Conservation (phyloP, 2,113 vertebrate genomes). For the Peromyscus leucopus region DNA sequence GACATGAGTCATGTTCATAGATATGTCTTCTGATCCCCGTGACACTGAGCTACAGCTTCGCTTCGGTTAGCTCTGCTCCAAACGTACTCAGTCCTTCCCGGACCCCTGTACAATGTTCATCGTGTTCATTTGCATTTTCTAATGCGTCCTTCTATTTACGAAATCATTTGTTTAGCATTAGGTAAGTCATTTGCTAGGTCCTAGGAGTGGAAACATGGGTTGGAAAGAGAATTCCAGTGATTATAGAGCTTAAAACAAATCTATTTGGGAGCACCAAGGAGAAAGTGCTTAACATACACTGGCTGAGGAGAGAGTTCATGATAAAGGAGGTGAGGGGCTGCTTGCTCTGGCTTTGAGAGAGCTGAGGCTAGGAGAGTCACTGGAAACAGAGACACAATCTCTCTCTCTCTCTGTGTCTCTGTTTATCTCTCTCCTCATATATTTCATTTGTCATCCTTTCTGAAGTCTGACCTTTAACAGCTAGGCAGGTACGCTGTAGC, state of each 20-base stretch:
- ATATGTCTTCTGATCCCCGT: neutral
- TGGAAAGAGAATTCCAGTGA: slow-evolving; percentile 39
- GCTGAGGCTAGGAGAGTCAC: neutral
- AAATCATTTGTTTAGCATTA: neutral
- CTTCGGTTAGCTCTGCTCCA: neutral
- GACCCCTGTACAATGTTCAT: neutral
- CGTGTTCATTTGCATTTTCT: neutral
- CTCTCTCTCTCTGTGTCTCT: neutral
- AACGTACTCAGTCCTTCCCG: neutral
- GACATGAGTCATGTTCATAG: slow-evolving; percentile 11
- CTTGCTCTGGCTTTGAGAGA: neutral
- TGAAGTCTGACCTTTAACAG: neutral
- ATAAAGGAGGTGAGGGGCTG: neutral
- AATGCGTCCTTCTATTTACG: neutral
- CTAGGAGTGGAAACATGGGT: neutral
- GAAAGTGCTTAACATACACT: neutral
- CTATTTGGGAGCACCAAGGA: neutral
- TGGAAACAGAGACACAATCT: neutral
- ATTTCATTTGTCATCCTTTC: neutral
- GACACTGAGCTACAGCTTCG: neutral
- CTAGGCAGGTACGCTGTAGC: neutral
- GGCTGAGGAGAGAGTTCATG: neutral
- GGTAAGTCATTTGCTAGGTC: neutral
- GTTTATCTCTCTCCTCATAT: neutral
- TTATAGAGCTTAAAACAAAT: neutral